Percentiles rank a stretch among this genome's conserved stretches.
phyloP scores from a whole-genome alignment of 2,113 vertebrate species.

The Prionailurus viverrinus region DNA sequence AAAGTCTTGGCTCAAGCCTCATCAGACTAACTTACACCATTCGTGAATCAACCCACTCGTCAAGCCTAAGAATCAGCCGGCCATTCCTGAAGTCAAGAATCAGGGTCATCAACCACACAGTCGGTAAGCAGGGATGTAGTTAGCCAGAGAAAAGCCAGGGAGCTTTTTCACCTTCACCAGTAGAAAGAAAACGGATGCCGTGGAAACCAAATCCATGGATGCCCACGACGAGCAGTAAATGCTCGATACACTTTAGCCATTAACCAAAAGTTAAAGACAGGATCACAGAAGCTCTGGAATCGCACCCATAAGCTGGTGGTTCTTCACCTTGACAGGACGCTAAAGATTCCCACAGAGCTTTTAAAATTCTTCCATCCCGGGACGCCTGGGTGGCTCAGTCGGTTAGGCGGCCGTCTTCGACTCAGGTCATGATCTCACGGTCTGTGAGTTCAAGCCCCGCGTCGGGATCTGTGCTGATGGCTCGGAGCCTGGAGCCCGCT shows the following conservation, averaged over 20 bases:
- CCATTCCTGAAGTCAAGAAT: background rate
- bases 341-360: background rate
- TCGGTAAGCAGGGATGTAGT: too few species aligned
- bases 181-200: background rate
- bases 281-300: background rate
- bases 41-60: background rate
- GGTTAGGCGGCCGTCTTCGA: too few species aligned
- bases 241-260: too few species aligned
- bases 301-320: background rate
- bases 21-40: background rate
- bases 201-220: background rate
- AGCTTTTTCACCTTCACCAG: background rate
- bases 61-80: background rate
- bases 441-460: too few species aligned
- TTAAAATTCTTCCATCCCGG: background rate
- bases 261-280: background rate
- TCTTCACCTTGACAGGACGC: background rate
- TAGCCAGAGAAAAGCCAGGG: background rate
- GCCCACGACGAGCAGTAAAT: accelerated
- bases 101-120: background rate
- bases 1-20: background rate
- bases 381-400: too few species aligned
- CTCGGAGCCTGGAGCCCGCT: too few species aligned
- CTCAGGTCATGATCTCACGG: too few species aligned
- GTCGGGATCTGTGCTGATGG: too few species aligned